A percentile compares a stretch with the other conserved stretches of the same genome.
These are phyloP conservation scores for Belonocnema kinseyi DNA, from an alignment of 1,140 invertebrate genomes.

Conservation along the genomic window DNA sequence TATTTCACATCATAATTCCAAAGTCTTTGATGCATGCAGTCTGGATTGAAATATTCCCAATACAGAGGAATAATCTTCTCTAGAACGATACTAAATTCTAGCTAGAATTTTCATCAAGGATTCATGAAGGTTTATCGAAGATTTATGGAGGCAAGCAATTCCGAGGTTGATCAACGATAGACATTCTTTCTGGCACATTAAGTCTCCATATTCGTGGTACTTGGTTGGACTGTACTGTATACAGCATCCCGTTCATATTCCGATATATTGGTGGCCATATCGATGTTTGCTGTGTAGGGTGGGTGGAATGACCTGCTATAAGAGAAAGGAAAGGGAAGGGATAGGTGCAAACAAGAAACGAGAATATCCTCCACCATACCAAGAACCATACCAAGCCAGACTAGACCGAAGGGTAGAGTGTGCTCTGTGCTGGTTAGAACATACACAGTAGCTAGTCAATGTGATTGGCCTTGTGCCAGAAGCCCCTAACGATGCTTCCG, in stretches of 20 bases:
- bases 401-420: conserved; percentile 51
- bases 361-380: conserved; percentile 58
- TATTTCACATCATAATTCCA: too few relatives aligned
- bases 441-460: conserved; percentile 71
- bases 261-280: conserved; percentile 66
- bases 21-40: too few relatives aligned
- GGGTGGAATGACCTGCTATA: conserved; percentile 43
- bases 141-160: background rate
- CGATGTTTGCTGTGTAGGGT: conserved; percentile 60
- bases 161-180: background rate
- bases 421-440: conserved; percentile 58
- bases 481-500: conserved; percentile 71
- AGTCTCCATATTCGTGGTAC: background rate
- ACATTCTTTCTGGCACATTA: conserved; percentile 24
- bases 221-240: conserved; percentile 2
- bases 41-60: too few relatives aligned
- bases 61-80: too few relatives aligned
- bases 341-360: conserved; percentile 71
- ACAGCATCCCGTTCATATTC: conserved; percentile 56
- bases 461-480: conserved; percentile 71
- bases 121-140: background rate
- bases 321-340: conserved; percentile 36
- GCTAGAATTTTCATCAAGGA: too few relatives aligned
- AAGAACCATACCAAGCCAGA: conserved; percentile 55
- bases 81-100: too few relatives aligned